Conservation (phyloP, 2,888 invertebrate species). For the Rhagonycha fulva region DNA sequence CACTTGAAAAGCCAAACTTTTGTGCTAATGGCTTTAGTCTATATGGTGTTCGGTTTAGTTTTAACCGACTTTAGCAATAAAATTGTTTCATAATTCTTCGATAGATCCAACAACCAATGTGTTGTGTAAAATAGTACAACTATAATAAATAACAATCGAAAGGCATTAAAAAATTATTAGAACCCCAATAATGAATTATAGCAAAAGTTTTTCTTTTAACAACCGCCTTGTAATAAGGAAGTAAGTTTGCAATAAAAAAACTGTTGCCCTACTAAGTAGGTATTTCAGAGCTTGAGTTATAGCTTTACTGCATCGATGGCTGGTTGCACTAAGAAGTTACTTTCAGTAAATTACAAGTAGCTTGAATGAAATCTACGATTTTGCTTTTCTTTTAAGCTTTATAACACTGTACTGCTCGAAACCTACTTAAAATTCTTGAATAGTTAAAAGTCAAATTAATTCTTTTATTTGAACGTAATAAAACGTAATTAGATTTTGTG, state of each 20-base stretch:
- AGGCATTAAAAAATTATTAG: neutral
- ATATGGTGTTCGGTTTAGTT: constrained; percentile 28
- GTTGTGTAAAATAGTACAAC: neutral
- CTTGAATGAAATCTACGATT: constrained; percentile 25
- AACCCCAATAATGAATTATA: neutral
- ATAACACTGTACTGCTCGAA: neutral
- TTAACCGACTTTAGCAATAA: constrained; percentile 27
- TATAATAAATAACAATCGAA: constrained; percentile 1
- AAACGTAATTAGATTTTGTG: neutral
- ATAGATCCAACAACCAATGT: constrained; percentile 6
- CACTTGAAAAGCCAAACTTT: constrained; percentile 44
- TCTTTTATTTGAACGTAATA: neutral
- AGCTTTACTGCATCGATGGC: constrained; percentile 12
- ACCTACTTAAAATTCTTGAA: neutral
- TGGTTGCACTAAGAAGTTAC: constrained; percentile 30
- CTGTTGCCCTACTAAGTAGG: constrained; percentile 7
- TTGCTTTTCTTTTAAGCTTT: neutral
- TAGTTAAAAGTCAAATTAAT: neutral
- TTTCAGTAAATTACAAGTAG: constrained; percentile 16
- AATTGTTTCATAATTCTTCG: constrained; percentile 19
- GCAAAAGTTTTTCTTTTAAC: neutral
- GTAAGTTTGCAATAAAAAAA: neutral
- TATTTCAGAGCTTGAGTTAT: constrained; percentile 11
- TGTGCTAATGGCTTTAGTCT: constrained; percentile 35
- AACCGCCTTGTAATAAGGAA: constrained; percentile 1